Percentiles rank a stretch among this genome's conserved stretches.
phyloP scores from a whole-genome alignment of 2,888 invertebrate species.

The Lepeophtheirus nordmannii region DNA sequence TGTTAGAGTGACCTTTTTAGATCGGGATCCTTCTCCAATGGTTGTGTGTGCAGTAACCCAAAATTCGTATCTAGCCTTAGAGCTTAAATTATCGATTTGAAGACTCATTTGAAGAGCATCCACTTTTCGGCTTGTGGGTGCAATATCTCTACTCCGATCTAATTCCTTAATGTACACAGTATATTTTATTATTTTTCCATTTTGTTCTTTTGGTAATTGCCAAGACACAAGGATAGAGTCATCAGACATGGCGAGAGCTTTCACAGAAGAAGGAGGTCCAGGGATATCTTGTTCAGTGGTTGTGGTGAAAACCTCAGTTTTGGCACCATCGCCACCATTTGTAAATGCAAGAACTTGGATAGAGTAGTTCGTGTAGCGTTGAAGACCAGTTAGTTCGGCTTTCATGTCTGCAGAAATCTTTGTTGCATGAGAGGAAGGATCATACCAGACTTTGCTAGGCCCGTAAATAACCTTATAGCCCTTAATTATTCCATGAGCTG shows the following conservation, averaged over 20 bases:
- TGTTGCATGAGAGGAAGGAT: slow-evolving; percentile 53
- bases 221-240: slow-evolving; percentile 84
- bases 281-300: slow-evolving; percentile 38
- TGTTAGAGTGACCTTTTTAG: slow-evolving; percentile 67
- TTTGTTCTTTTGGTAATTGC: slow-evolving; percentile 79
- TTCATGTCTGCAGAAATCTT: slow-evolving; percentile 82
- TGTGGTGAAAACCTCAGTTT: slow-evolving; percentile 38
- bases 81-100: slow-evolving; percentile 65
- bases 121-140: slow-evolving; percentile 13
- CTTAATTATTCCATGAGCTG: slow-evolving; percentile 85
- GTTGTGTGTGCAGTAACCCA: slow-evolving; percentile 87
- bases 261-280: slow-evolving; percentile 78
- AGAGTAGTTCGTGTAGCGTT: slow-evolving; percentile 89
- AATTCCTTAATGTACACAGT: slow-evolving; percentile 56
- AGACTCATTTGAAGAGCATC: slow-evolving; percentile 61
- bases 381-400: slow-evolving; percentile 77
- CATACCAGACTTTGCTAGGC: slow-evolving; percentile 74
- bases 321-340: slow-evolving; percentile 83
- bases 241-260: slow-evolving; percentile 76
- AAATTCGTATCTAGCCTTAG: slow-evolving; percentile 70
- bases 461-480: slow-evolving; percentile 88
- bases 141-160: slow-evolving; percentile 13
- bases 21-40: slow-evolving; percentile 81
- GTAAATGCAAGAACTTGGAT: slow-evolving; percentile 91
- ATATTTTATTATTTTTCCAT: slow-evolving; percentile 82